Conservation (phyloP, 2,888 invertebrate species). For the Diplolepis rosae region DNA sequence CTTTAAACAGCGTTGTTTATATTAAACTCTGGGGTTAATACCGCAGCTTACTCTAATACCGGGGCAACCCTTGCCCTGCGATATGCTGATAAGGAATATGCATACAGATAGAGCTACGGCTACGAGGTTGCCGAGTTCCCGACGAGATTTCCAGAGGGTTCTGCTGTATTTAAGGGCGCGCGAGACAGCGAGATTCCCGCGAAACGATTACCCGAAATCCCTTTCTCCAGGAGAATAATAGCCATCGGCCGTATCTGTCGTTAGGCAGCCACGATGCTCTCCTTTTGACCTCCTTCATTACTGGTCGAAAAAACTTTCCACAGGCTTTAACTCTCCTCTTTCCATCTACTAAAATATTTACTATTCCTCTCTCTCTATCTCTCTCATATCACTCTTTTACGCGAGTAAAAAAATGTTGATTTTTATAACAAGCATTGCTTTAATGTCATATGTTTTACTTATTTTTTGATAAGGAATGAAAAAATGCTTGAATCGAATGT, state of each 20-base stretch:
- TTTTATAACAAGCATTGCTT: no score
- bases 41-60: constrained; percentile 68
- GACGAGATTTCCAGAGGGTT: constrained; percentile 39
- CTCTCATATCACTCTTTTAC: no score
- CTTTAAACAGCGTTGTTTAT: constrained; percentile 62
- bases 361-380: no score
- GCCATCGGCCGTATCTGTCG: constrained; percentile 29
- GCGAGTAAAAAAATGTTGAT: no score
- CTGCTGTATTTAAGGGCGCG: constrained; percentile 37
- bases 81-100: constrained; percentile 68
- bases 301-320: constrained; percentile 1
- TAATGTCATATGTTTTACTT: no score
- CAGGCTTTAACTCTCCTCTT: background rate
- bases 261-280: constrained; percentile 25
- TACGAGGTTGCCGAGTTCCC: constrained; percentile 35
- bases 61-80: constrained; percentile 70
- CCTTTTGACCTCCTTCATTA: constrained; percentile 24
- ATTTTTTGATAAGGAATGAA: no score
- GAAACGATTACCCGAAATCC: constrained; percentile 43
- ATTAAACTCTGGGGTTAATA: constrained; percentile 71
- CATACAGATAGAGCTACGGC: constrained; percentile 54
- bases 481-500: no score
- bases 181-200: constrained; percentile 41
- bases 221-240: constrained; percentile 30
- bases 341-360: no score